These are phyloP conservation scores for Ceratoteleas bidentatus DNA, from an alignment of 1,140 invertebrate genomes.

Conservation along the genomic window DNA sequence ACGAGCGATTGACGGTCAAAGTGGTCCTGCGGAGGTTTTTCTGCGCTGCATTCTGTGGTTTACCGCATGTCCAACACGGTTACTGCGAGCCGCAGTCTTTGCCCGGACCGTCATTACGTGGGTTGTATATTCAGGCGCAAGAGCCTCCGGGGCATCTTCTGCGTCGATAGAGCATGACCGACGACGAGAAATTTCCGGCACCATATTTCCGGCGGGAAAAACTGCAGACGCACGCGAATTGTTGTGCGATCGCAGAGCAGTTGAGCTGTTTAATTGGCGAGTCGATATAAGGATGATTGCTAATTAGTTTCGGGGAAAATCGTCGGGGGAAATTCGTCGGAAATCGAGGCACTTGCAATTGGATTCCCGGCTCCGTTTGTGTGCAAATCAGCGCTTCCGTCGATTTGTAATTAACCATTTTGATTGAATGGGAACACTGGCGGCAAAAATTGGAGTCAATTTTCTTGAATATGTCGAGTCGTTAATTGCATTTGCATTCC, in stretches of 20 bases:
- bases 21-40: conserved; percentile 63
- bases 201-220: conserved; percentile 57
- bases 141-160: conserved; percentile 52
- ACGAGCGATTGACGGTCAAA: conserved; percentile 55
- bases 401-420: background rate
- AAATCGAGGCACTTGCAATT: background rate
- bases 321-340: background rate
- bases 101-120: conserved; percentile 77
- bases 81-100: conserved; percentile 63
- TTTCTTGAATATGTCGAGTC: too few relatives aligned
- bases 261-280: conserved; percentile 4
- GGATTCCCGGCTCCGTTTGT: background rate
- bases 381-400: background rate
- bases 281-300: background rate
- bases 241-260: conserved; percentile 21
- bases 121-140: conserved; percentile 52
- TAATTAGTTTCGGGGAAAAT: background rate
- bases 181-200: conserved; percentile 67
- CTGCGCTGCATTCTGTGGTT: conserved; percentile 76
- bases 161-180: conserved; percentile 63
- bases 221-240: conserved; percentile 42
- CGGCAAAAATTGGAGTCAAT: too few relatives aligned
- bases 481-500: too few relatives aligned
- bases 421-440: too few relatives aligned
- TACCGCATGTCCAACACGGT: conserved; percentile 79